Percentiles rank a stretch among this genome's conserved stretches.
Conservation (phyloP, 2,113 vertebrate species). For the Mobula birostris region DNA sequence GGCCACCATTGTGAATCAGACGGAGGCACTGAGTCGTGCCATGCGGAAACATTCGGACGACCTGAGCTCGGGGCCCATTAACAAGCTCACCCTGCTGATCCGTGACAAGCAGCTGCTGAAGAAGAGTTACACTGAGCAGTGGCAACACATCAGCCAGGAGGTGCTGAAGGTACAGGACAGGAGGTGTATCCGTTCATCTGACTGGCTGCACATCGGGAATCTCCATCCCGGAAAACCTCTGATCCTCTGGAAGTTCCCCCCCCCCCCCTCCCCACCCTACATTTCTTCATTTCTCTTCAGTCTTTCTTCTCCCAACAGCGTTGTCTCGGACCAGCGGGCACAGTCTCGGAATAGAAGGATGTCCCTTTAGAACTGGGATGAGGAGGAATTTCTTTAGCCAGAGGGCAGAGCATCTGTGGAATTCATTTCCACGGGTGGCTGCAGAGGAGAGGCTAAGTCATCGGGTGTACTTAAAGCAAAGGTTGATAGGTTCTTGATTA, state of each 20-base stretch:
- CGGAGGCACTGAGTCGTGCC: slow-evolving; percentile 73
- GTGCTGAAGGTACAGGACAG: slow-evolving; percentile 59
- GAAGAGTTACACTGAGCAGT: slow-evolving; percentile 74
- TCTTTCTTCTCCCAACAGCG: neutral
- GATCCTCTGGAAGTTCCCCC: too few relatives aligned
- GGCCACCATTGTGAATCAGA: slow-evolving; percentile 73
- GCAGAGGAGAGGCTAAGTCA: too few relatives aligned
- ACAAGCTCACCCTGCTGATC: slow-evolving; percentile 81
- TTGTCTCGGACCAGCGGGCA: too few relatives aligned
- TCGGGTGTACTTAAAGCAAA: too few relatives aligned
- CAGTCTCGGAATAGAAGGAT: too few relatives aligned
- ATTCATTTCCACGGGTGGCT: too few relatives aligned
- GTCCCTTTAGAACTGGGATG: too few relatives aligned
- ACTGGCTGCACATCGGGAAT: too few relatives aligned
- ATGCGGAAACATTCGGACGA: slow-evolving; percentile 77
- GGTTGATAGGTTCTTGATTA: too few relatives aligned
- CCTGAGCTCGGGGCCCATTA: slow-evolving; percentile 73
- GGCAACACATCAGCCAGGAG: slow-evolving; percentile 79
- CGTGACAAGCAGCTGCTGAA: slow-evolving; percentile 88
- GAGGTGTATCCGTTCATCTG: neutral
- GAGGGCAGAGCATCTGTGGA: too few relatives aligned
- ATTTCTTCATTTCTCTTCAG: neutral
- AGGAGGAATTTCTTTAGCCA: too few relatives aligned
- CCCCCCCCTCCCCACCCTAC: too few relatives aligned
- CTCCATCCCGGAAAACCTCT: neutral